Base-by-base conservation (phyloP, 2,797 vertebrate species). In the Harpagifer antarcticus region DNA sequence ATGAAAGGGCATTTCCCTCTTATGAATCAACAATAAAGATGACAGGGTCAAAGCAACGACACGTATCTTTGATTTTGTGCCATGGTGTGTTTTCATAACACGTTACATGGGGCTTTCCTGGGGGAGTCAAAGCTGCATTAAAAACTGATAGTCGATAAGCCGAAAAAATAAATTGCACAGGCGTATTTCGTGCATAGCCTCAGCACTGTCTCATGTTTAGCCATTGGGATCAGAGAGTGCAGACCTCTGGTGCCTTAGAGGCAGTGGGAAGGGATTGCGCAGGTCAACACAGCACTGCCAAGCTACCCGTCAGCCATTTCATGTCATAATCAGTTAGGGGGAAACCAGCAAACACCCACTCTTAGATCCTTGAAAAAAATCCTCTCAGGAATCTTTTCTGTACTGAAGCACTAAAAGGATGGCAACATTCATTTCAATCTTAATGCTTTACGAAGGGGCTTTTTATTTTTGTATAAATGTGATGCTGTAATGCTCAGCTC, bases 1-100 rank as follows among this genome's bases (percentile, higher is more conserved):
- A 91, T 88, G 84, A 91, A 90, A 93, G 92, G 87, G 88, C 87
- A 88, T 89, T 90, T 86, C 82, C 84, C 77, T 87, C 59, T 56
- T 80, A 79, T 76, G 81, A 85, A 77, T 88, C 73, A 81, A 79
- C 75, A 86, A 87, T 89, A 63, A 79, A 72, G 70, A 77, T 56
- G 44, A 72, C 52, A 59, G 59, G 47, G 16, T 42, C 59, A 65
- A 62, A 66, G 31, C 17, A 42, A 52, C 53, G 8, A 57, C 42
- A 50, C 42, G 37, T 17, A 23, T 52, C 13, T 68, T 33, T 64
- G n/a, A 65, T 81, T 78, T 68, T 65, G 16, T 79, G 85, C 64
- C 27, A 43, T 48, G 62, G 11, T 42, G 27, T 55, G 40, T 79
- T 83, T 78, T 81, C 68, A 48, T 68, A 70, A 65, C 52, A 47